phyloP scores from a whole-genome alignment of 2,113 vertebrate genomes.

The Rhagologus leucostigma region DNA sequence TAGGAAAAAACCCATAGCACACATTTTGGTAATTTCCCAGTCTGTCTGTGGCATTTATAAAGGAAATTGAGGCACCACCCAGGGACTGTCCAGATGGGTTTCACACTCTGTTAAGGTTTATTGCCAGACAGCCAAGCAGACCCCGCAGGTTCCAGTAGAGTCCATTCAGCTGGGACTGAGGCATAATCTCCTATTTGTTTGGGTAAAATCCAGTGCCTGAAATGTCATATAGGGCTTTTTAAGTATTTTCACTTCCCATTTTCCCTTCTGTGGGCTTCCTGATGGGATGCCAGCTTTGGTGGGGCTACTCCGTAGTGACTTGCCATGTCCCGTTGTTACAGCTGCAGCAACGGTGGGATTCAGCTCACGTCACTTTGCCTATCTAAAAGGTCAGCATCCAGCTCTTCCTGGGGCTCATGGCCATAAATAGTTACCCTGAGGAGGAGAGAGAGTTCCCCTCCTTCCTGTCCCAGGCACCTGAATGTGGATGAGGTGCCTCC shows the following conservation, averaged over 20 bases:
- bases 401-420: background rate
- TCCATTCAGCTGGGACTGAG: background rate
- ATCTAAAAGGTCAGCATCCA: constrained; percentile 12
- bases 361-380: constrained; percentile 50
- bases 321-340: background rate
- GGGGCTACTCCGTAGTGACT: background rate
- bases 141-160: background rate
- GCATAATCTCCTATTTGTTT: background rate
- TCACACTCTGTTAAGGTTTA: background rate
- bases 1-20: background rate
- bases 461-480: background rate
- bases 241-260: background rate
- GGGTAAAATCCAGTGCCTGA: background rate
- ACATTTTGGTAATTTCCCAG: background rate
- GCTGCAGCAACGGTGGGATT: constrained; percentile 46
- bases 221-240: background rate
- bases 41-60: background rate
- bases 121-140: background rate
- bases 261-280: constrained; percentile 30
- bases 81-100: background rate
- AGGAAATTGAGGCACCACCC: background rate
- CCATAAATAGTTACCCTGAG: background rate
- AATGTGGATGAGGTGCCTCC: background rate
- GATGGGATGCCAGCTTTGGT: background rate
- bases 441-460: background rate